A percentile compares a stretch with the other conserved stretches of the same genome.
Conservation (phyloP, 2,113 vertebrate genomes). For the Reinhardtius hippoglossoides region DNA sequence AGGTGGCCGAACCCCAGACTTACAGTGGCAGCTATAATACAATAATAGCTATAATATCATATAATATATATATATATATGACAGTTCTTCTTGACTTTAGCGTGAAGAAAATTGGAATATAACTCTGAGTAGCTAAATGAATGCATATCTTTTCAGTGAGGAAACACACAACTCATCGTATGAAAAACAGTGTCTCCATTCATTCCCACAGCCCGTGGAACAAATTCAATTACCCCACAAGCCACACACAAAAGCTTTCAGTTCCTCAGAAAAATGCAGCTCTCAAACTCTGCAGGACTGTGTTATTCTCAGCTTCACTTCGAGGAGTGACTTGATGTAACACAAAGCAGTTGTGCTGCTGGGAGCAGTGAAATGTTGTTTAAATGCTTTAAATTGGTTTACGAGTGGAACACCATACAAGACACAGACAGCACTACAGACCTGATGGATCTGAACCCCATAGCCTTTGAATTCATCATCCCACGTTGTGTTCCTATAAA, state of each 20-base stretch:
- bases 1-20: no score
- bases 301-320: slow-evolving; percentile 34
- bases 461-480: slow-evolving; percentile 92
- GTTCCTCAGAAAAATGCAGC: slow-evolving; percentile 40
- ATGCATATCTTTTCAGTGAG: slow-evolving; percentile 71
- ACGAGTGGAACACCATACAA: neutral
- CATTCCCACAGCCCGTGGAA: slow-evolving; percentile 66
- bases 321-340: slow-evolving; percentile 6
- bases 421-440: slow-evolving; percentile 58
- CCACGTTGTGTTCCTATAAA: slow-evolving; percentile 97
- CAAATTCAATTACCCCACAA: slow-evolving; percentile 63
- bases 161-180: slow-evolving; percentile 17
- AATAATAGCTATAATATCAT: no score
- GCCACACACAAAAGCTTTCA: slow-evolving; percentile 62
- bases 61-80: neutral
- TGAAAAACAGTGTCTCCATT: slow-evolving; percentile 67
- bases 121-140: slow-evolving; percentile 32
- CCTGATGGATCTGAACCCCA: slow-evolving; percentile 98
- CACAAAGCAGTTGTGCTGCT: slow-evolving; percentile 7
- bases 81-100: slow-evolving; percentile 32
- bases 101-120: slow-evolving; percentile 29
- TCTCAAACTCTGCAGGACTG: slow-evolving; percentile 18
- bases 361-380: neutral
- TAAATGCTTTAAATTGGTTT: neutral
- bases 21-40: no score